A percentile compares a stretch with the other conserved stretches of the same genome.
These are phyloP conservation scores for Anhinga rufa DNA, from an alignment of 2,113 vertebrate genomes.

Conservation along the genomic window DNA sequence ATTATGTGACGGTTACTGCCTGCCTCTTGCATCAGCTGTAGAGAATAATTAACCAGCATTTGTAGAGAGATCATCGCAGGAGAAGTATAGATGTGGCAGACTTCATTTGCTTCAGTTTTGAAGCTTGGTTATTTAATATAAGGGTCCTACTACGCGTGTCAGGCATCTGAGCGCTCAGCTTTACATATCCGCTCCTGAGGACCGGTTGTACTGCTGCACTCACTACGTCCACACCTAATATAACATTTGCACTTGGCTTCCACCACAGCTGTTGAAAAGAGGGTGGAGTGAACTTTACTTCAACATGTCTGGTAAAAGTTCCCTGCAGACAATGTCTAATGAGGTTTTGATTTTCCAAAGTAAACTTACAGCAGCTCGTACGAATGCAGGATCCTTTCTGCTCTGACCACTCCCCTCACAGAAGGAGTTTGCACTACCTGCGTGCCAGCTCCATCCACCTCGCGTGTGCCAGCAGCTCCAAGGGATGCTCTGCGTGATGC, in stretches of 20 bases:
- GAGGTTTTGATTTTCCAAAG: slow-evolving; percentile 12
- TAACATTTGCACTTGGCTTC: neutral
- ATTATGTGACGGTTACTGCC: accelerated
- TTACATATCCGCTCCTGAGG: neutral
- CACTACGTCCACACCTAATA: neutral
- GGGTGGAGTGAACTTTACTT: neutral
- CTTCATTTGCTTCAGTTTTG: neutral
- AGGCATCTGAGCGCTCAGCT: neutral
- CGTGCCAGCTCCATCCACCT: neutral
- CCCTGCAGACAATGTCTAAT: neutral
- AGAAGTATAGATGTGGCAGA: neutral
- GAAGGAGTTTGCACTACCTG: neutral
- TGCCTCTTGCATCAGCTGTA: neutral
- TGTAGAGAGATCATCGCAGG: neutral
- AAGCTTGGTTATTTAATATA: neutral
- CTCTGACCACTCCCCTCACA: neutral
- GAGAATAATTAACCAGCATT: neutral
- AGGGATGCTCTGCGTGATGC: neutral
- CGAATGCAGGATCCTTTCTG: neutral
- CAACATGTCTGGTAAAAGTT: slow-evolving; percentile 18
- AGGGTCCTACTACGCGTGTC: neutral
- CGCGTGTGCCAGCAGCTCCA: neutral
- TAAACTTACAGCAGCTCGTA: neutral
- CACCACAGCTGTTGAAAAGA: neutral
- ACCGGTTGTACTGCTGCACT: neutral